Evolutionary conservation across 2,797 vertebrate species (phyloP).

Genomic region (Anas bahamensis): DNA sequence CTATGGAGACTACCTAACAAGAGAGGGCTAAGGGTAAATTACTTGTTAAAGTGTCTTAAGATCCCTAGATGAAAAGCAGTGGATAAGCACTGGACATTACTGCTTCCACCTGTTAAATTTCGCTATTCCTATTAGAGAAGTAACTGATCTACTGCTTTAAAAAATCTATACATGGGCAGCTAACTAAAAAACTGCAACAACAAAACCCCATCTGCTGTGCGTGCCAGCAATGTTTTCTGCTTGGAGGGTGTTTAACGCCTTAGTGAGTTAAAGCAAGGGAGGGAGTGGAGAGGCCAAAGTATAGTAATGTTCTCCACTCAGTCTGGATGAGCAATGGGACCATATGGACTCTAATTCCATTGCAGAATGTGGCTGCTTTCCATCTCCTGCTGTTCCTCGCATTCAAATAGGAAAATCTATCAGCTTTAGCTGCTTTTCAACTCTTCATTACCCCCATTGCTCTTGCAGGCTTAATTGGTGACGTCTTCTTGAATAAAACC

Average conservation of each 20-base stretch:
- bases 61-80: not conserved
- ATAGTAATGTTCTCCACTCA: not conserved
- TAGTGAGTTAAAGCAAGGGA: not conserved
- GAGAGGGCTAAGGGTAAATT: not conserved
- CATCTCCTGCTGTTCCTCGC: not conserved
- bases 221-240: not conserved
- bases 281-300: not conserved
- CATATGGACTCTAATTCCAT: constrained; percentile 25
- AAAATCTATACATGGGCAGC: not conserved
- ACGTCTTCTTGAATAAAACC: constrained; percentile 88
- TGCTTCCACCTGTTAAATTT: not conserved
- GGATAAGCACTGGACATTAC: not conserved
- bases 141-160: not conserved
- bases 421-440: constrained; percentile 18
- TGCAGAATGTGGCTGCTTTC: constrained; percentile 29
- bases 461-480: constrained; percentile 90
- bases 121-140: not conserved
- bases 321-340: constrained; percentile 18
- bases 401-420: constrained; percentile 11
- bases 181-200: not conserved
- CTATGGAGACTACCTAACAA: not conserved
- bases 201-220: not conserved
- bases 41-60: not conserved
- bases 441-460: constrained; percentile 28
- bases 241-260: not conserved